Base-by-base conservation (phyloP, 1,140 invertebrate genomes). In the Drosophila lini region DNA sequence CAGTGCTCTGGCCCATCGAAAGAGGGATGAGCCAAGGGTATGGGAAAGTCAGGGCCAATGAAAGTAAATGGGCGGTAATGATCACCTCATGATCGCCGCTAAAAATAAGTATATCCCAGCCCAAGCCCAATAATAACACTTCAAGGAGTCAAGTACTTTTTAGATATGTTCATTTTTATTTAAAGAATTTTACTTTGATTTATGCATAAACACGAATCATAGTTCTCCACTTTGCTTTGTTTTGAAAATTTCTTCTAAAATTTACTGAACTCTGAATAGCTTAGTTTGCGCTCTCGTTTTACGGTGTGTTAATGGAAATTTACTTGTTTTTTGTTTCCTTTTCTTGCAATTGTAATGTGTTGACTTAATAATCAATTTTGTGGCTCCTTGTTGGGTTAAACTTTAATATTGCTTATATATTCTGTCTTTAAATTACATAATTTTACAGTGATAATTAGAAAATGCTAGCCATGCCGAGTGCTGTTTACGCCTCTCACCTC, bases 131-230 rank as follows among this genome's bases (percentile, higher is more conserved):
- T 64, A 59, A 69, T 53, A 50, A 50, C 25, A 25, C 5, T 1
- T 16, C 34, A 13, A 11, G 6, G 1, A 19, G 13, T 1, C 8
- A 5, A 28, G 65, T 83, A 73, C 15, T 81, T 89, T 89, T 89
- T 90, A 90, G 84, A 89, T 89, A 89, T 89, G 84, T 89, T 89
- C 85, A 89, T 64, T 89, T 89, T 89, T 89, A 89, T 89, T 89
- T 81, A 64, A 89, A 89, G 85, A 89, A 67, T 89, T 89, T 89
- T 89, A 81, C 56, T 89, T 77, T 78, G 78, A 89, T 84, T 90
- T 84, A 89, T 81, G 78, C 80, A 81, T 79, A 84, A 89, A 81
- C 80, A 84, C 70, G 74, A 86, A 89, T 79, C 75, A 81, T 76
- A 61, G 75, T 11, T 59, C 28, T 34, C 50, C 53, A 36, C 42